Percentiles rank a stretch among this genome's conserved stretches.
Evolutionary conservation across 2,888 invertebrate genomes (phyloP).

Genomic region (Papilio elwesi): DNA sequence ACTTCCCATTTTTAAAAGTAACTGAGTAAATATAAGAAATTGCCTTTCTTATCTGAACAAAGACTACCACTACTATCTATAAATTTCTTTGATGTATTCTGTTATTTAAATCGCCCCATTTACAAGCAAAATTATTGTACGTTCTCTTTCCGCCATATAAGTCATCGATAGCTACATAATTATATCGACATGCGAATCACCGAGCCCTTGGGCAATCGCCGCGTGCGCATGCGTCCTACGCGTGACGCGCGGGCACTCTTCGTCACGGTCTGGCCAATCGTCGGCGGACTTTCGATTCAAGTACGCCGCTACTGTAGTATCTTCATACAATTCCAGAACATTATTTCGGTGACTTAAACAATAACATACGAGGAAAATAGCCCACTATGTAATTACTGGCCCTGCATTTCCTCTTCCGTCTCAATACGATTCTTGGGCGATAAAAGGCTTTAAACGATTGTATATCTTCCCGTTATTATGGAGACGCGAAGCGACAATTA

Average conservation of each 20-base stretch:
- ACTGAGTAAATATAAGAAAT: neutral
- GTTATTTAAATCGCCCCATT: no score
- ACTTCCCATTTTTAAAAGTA: neutral
- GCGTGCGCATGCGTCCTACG: constrained; percentile 48
- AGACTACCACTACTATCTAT: neutral
- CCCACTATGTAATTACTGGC: constrained; percentile 6
- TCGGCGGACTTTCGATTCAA: constrained; percentile 48
- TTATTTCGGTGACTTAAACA: neutral
- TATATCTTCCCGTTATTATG: constrained; percentile 21
- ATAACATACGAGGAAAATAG: constrained; percentile 10
- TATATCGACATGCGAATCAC: constrained; percentile 1
- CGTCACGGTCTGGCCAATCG: constrained; percentile 43
- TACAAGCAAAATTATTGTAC: neutral
- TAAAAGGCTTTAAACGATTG: constrained; percentile 21
- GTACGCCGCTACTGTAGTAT: neutral
- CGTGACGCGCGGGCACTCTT: constrained; percentile 52
- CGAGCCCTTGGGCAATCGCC: constrained; percentile 35
- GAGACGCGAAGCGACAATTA: constrained; percentile 1
- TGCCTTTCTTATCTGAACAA: neutral
- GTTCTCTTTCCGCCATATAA: neutral
- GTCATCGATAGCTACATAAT: neutral
- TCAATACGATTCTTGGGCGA: constrained; percentile 3
- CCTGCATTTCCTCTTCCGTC: constrained; percentile 31
- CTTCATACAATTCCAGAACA: no score
- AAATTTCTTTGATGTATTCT: no score